These are phyloP conservation scores for Plebejus argus DNA, from an alignment of 2,888 invertebrate species.

Conservation along the genomic window DNA sequence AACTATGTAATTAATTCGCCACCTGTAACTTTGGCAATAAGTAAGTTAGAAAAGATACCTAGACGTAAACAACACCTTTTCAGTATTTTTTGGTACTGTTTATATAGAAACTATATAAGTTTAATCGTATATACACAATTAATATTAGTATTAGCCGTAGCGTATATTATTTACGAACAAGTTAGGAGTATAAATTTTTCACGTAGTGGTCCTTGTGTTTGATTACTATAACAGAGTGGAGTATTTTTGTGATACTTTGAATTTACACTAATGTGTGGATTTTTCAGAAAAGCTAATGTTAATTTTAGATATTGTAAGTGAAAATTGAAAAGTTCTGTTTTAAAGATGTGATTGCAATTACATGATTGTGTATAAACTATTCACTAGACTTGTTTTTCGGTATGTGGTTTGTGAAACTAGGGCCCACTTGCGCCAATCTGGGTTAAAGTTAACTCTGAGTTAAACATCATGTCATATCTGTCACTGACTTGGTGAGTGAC, in stretches of 20 bases:
- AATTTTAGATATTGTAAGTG: constrained; percentile 16
- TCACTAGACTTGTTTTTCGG: neutral
- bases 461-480: no score
- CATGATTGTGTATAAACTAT: constrained; percentile 2
- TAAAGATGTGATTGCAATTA: neutral
- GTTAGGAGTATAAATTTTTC: constrained; percentile 40
- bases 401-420: constrained; percentile 4
- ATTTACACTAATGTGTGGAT: constrained; percentile 24
- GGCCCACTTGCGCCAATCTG: no score
- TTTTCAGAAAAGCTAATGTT: constrained; percentile 18
- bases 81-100: constrained; percentile 75
- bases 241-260: constrained; percentile 31
- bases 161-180: constrained; percentile 63
- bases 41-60: constrained; percentile 68
- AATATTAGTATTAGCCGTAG: constrained; percentile 70
- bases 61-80: constrained; percentile 62
- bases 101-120: constrained; percentile 61
- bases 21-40: constrained; percentile 72
- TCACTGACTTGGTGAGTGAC: no score
- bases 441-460: no score
- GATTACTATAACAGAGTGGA: constrained; percentile 33
- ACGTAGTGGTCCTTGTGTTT: constrained; percentile 26
- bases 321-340: constrained; percentile 22
- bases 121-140: constrained; percentile 72
- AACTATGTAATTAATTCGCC: constrained; percentile 49